phyloP scores from a whole-genome alignment of 1,140 invertebrate species.

The Drosophila elegans region DNA sequence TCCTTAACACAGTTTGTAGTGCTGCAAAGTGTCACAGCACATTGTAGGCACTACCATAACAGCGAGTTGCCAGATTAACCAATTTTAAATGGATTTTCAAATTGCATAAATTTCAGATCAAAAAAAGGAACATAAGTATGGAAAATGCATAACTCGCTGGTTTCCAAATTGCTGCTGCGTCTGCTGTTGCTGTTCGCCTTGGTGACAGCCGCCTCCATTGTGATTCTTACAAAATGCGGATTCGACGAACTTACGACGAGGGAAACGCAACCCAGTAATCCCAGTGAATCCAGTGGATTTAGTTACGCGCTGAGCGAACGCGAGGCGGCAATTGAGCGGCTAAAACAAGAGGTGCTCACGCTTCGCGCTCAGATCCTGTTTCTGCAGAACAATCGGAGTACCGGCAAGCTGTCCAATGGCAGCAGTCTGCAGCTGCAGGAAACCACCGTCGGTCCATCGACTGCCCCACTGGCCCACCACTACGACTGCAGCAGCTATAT shows the following conservation, averaged over 20 bases:
- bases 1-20: too few relatives aligned
- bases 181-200: conserved; percentile 69
- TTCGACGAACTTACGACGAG: conserved; percentile 64
- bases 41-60: neutral
- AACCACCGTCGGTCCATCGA: conserved; percentile 13
- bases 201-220: conserved; percentile 61
- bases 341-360: conserved; percentile 62
- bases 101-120: neutral
- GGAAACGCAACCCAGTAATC: conserved; percentile 48
- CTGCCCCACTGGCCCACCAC: conserved; percentile 47
- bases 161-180: conserved; percentile 62
- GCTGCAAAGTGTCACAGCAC: too few relatives aligned
- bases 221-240: conserved; percentile 67
- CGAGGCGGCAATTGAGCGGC: conserved; percentile 65
- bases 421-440: conserved; percentile 35
- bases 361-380: conserved; percentile 58
- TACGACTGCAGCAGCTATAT: conserved; percentile 87
- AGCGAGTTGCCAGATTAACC: neutral
- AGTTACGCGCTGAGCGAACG: conserved; percentile 42
- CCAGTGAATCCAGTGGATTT: conserved; percentile 60
- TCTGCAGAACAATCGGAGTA: conserved; percentile 61
- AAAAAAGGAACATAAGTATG: conserved; percentile 35
- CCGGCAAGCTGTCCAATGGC: conserved; percentile 16
- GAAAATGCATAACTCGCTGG: conserved; percentile 78
- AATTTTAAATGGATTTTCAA: neutral